Evolutionary conservation across 2,888 invertebrate species (phyloP).

Genomic region (Platycheirus rosarum): DNA sequence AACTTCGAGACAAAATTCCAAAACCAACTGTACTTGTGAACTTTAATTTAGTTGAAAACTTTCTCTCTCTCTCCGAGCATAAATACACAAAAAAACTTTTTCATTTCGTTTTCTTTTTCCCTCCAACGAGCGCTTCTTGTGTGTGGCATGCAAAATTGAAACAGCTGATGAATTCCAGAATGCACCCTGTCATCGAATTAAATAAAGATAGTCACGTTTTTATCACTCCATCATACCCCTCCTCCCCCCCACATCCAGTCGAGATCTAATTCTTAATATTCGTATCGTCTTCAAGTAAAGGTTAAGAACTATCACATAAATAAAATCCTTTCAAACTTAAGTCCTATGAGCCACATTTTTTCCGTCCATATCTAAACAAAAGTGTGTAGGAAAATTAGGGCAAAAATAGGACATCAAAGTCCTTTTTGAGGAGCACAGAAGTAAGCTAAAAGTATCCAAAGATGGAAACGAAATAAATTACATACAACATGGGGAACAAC

Average conservation of each 20-base stretch:
- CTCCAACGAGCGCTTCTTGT: not conserved
- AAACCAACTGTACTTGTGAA: conserved; percentile 45
- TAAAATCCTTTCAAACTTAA: conserved; percentile 48
- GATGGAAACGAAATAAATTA: conserved; percentile 67
- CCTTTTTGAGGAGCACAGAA: conserved; percentile 20
- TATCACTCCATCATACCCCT: not conserved
- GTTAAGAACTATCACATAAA: conserved; percentile 66
- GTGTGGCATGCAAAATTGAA: conserved; percentile 37
- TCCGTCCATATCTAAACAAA: not conserved
- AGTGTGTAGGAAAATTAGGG: not conserved
- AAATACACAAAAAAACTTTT: conserved; percentile 6
- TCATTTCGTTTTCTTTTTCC: conserved; percentile 13
- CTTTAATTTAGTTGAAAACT: conserved; percentile 67
- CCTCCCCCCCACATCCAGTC: too few relatives aligned
- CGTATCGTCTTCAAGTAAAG: conserved; percentile 43
- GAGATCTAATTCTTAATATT: not conserved
- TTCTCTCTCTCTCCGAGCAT: too few relatives aligned
- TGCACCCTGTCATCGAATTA: conserved; percentile 60
- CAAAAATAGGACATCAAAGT: not conserved
- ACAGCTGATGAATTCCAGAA: conserved; percentile 69
- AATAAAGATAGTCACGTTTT: conserved; percentile 27
- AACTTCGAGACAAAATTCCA: conserved; percentile 18
- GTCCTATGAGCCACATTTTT: not conserved
- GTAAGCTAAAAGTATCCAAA: conserved; percentile 31
- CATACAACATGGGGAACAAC: conserved; percentile 35